Conservation (phyloP, 2,888 invertebrate species). For the Melieria omissa region DNA sequence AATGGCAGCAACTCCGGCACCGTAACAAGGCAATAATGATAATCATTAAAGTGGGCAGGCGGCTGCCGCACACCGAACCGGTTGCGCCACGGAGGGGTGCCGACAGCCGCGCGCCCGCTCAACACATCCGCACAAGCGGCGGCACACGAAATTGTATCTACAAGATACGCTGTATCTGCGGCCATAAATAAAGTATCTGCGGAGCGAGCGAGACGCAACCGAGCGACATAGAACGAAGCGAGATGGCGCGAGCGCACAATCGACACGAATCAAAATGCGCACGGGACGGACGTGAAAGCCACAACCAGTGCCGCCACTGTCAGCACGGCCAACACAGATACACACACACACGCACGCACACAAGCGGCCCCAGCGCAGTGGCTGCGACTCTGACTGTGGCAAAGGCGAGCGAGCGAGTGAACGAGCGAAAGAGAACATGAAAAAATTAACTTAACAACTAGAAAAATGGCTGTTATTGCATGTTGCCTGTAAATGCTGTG, state of each 20-base stretch:
- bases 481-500: conserved; percentile 53
- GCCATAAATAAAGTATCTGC: conserved; percentile 62
- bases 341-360: conserved; percentile 24
- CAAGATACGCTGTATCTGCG: conserved; percentile 44
- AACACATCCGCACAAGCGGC: neutral
- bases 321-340: conserved; percentile 37
- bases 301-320: conserved; percentile 19
- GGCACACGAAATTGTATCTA: conserved; percentile 48
- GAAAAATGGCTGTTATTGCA: conserved; percentile 66
- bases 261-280: conserved; percentile 44
- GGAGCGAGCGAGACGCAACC: conserved; percentile 28
- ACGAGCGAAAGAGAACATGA: conserved; percentile 58
- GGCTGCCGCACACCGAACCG: conserved; percentile 37
- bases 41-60: conserved; percentile 63
- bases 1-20: conserved; percentile 39
- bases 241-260: conserved; percentile 50
- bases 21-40: conserved; percentile 62
- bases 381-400: neutral
- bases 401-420: conserved; percentile 48
- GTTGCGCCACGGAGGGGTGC: conserved; percentile 33
- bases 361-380: neutral
- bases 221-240: conserved; percentile 41
- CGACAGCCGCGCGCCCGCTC: conserved; percentile 39
- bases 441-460: conserved; percentile 66
- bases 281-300: conserved; percentile 42